Base-by-base conservation (phyloP, 2,113 vertebrate genomes). In the Aegotheles bennettii region DNA sequence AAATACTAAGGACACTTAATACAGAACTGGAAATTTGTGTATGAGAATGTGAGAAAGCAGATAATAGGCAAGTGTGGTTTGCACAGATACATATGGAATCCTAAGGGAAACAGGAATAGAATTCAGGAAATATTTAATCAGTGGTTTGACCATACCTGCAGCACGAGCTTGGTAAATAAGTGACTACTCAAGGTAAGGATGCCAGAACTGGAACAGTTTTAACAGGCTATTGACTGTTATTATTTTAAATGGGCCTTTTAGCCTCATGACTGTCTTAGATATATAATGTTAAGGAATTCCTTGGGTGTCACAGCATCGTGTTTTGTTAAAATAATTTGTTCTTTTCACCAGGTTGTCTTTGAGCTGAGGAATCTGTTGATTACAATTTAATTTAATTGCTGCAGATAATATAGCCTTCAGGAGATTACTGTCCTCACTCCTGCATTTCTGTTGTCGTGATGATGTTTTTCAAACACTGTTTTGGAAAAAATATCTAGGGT, bases 111-210 rank as follows among this genome's bases (percentile, higher is more conserved):
- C 73, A 91, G 70, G 6, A 1, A 12, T 24, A 94, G 70, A 87
- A 76, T 87, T 85, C 70, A 76, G 93, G 84, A 77, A 93, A 89
- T 59, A 69, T 76, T 89, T 93, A 63, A 69, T 87, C 84, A 65
- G 77, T 77, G 61, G 19, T 91, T 94, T 87, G 87, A 63, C 84
- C 74, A 79, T 87, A 68, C 38, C 70, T 82, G 69, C 78, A 86
- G 57, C 74, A 83, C 53, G 57, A 35, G 45, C 29, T 88, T 85
- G 56, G 92, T 96, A 94, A 97, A 94, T 96, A 93, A 94, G 88
- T 92, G 76, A 96, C 96, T 89, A 64, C 65, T 91, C 77, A 95
- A 92, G 77, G 69, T 89, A 91, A 91, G 77, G 57, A 84, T 87
- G 65, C 73, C 93, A 87, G 31, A 87, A 84, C 11, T 64, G 82